Conservation (phyloP, 1,140 invertebrate genomes). For the Steinernema feltiae region DNA sequence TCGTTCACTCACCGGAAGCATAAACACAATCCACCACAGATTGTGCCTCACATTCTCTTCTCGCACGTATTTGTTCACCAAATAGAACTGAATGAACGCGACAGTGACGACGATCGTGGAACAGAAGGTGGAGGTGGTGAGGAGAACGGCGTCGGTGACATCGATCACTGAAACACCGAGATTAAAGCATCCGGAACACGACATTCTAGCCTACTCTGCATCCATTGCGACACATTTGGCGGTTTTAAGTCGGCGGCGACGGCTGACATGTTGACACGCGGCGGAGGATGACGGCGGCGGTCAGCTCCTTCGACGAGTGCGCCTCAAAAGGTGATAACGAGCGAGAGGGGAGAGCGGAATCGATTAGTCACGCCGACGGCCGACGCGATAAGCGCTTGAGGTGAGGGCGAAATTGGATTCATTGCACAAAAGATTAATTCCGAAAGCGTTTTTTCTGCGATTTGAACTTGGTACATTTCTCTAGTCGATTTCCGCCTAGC, state of each 20-base stretch:
- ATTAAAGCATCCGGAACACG: neutral
- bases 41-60: conserved; percentile 4
- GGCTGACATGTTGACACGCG: neutral
- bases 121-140: neutral
- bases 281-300: neutral
- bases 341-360: neutral
- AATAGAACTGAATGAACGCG: neutral
- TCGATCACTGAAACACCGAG: neutral
- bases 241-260: neutral
- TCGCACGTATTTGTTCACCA: neutral
- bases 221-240: conserved; percentile 7
- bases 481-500: no score
- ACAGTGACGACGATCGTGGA: neutral
- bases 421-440: no score
- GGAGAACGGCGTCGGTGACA: neutral
- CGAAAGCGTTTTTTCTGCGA: no score
- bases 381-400: no score
- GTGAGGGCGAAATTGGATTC: no score
- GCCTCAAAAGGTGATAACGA: neutral
- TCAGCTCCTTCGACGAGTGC: neutral
- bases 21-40: conserved; percentile 1
- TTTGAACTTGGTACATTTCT: no score
- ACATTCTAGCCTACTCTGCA: neutral
- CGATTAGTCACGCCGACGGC: no score
- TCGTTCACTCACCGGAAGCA: neutral